A percentile compares a stretch with the other conserved stretches of the same genome.
phyloP scores from a whole-genome alignment of 2,113 vertebrate species.

The Accipiter cooperii region DNA sequence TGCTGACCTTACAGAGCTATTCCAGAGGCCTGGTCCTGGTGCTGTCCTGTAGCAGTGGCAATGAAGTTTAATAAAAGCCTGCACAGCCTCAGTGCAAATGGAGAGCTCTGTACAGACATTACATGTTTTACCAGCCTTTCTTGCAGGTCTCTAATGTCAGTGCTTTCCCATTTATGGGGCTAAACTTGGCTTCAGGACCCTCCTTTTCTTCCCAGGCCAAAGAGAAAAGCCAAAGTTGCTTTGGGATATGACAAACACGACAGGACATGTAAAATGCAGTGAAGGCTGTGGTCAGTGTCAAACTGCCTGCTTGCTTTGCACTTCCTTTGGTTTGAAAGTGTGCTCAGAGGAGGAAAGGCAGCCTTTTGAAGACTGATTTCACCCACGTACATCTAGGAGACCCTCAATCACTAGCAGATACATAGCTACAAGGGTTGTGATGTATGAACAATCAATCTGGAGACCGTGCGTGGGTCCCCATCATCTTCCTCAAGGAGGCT shows the following conservation, averaged over 20 bases:
- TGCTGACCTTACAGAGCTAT: background rate
- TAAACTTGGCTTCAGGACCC: background rate
- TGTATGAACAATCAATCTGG: background rate
- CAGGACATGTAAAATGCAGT: accelerated
- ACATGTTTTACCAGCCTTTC: background rate
- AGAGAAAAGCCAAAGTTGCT: background rate
- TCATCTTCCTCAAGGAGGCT: background rate
- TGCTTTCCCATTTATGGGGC: background rate
- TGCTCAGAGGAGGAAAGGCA: background rate
- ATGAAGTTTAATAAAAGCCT: background rate
- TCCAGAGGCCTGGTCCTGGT: background rate
- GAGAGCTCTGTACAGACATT: background rate
- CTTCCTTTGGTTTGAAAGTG: background rate
- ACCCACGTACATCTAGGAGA: background rate
- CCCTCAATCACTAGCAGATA: background rate
- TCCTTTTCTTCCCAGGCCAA: background rate
- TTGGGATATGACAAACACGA: background rate
- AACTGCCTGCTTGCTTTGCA: background rate
- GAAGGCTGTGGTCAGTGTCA: background rate
- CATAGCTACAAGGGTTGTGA: background rate
- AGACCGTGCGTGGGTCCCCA: accelerated
- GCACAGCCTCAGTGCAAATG: background rate
- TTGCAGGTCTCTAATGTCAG: background rate
- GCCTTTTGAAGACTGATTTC: background rate
- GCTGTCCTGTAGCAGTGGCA: background rate